Percentiles rank a stretch among this genome's conserved stretches.
Conservation (phyloP, 1,140 invertebrate genomes). For the Vanessa tameamea region DNA sequence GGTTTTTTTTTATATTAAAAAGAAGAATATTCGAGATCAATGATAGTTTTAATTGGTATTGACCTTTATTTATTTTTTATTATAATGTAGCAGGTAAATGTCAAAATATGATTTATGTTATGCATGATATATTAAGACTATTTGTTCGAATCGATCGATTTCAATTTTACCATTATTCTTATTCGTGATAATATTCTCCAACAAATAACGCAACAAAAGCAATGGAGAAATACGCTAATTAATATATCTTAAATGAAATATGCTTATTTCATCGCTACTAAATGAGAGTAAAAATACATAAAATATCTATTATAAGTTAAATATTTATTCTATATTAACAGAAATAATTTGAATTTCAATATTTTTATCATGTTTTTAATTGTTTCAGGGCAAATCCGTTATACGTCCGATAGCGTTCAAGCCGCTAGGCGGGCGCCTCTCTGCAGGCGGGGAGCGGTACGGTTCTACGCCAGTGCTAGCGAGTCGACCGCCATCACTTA, state of each 20-base stretch:
- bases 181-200: too few relatives aligned
- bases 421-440: constrained; percentile 82
- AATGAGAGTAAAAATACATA: too few relatives aligned
- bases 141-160: background rate
- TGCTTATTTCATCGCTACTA: too few relatives aligned
- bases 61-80: background rate
- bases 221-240: too few relatives aligned
- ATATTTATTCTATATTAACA: too few relatives aligned
- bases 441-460: constrained; percentile 82
- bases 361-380: constrained; percentile 21
- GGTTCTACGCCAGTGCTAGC: constrained; percentile 85
- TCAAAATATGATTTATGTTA: background rate
- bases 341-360: background rate
- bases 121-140: background rate
- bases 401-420: constrained; percentile 89
- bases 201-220: too few relatives aligned
- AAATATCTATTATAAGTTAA: too few relatives aligned
- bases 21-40: background rate
- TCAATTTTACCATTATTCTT: background rate
- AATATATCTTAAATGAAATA: too few relatives aligned
- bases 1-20: too few relatives aligned
- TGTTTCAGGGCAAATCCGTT: constrained; percentile 85
- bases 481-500: constrained; percentile 82
- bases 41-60: background rate
- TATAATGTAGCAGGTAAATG: background rate